These are phyloP conservation scores for Pachymerium ferrugineum DNA, from an alignment of 2,888 invertebrate genomes.

Conservation along the genomic window DNA sequence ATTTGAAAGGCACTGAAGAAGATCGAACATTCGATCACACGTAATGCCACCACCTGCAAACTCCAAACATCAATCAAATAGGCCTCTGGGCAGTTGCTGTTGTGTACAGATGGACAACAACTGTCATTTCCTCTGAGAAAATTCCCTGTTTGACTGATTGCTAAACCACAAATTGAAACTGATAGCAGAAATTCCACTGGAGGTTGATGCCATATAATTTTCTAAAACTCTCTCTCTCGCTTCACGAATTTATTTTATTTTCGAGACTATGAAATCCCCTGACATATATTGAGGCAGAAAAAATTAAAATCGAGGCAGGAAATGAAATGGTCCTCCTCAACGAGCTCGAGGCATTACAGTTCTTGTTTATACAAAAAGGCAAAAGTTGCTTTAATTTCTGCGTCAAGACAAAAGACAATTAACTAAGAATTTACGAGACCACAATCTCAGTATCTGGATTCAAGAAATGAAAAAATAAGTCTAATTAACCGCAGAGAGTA, in stretches of 20 bases:
- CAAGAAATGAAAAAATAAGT: not conserved
- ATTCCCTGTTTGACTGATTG: not conserved
- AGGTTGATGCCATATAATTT: too few species aligned
- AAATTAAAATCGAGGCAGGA: not conserved
- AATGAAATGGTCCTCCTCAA: not conserved
- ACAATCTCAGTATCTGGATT: not conserved
- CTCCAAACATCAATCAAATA: slow-evolving; percentile 9
- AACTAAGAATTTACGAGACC: not conserved
- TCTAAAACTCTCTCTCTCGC: too few species aligned
- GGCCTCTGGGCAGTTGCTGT: not conserved
- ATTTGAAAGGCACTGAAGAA: not conserved
- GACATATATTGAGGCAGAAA: too few species aligned
- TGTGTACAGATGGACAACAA: not conserved
- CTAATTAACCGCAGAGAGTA: not conserved
- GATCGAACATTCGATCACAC: not conserved
- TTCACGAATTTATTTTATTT: too few species aligned
- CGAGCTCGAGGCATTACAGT: not conserved
- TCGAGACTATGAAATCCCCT: too few species aligned
- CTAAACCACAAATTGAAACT: too few species aligned
- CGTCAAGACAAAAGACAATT: not conserved
- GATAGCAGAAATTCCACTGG: too few species aligned
- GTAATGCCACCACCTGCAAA: not conserved
- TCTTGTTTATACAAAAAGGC: not conserved
- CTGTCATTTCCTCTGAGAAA: not conserved
- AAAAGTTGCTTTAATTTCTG: not conserved